A percentile compares a stretch with the other conserved stretches of the same genome.
Conservation (phyloP, 2,797 vertebrate species). For the Pseudochromis fuscus region DNA sequence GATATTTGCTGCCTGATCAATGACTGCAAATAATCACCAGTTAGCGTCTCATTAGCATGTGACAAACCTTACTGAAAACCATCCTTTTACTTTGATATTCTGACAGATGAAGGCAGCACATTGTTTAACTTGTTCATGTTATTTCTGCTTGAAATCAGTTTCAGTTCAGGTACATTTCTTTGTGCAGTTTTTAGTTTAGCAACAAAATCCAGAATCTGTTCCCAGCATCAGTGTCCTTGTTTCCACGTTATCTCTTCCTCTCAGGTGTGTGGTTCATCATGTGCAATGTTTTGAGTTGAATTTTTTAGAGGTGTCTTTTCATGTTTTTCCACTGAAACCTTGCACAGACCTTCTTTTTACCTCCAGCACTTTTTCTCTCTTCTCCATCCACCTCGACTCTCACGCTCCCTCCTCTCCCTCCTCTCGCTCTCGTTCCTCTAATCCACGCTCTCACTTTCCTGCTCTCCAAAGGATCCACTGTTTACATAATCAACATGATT, state of each 20-base stretch:
- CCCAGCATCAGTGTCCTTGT: neutral
- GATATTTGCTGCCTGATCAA: too few species aligned
- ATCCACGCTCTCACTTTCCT: constrained; percentile 51
- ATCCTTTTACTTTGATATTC: too few species aligned
- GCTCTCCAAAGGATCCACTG: constrained; percentile 60
- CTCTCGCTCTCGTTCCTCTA: constrained; percentile 38
- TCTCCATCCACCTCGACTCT: constrained; percentile 23
- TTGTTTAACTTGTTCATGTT: neutral
- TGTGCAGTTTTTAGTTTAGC: neutral
- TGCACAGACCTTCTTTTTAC: constrained; percentile 28
- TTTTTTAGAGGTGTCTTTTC: neutral
- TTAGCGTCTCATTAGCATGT: too few species aligned
- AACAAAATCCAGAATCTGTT: neutral
- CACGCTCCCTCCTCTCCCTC: constrained; percentile 29
- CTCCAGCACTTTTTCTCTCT: constrained; percentile 33
- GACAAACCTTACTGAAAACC: too few species aligned
- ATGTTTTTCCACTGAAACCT: constrained; percentile 39
- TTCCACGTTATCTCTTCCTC: too few species aligned
- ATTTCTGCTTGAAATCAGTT: neutral
- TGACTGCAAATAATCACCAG: too few species aligned
- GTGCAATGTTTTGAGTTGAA: constrained; percentile 9
- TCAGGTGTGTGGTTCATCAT: constrained; percentile 8
- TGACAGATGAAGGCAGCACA: too few species aligned
- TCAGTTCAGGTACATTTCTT: neutral
- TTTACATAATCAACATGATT: constrained; percentile 80